These are phyloP conservation scores for Deilephila elpenor DNA, from an alignment of 2,888 invertebrate genomes.

Conservation along the genomic window DNA sequence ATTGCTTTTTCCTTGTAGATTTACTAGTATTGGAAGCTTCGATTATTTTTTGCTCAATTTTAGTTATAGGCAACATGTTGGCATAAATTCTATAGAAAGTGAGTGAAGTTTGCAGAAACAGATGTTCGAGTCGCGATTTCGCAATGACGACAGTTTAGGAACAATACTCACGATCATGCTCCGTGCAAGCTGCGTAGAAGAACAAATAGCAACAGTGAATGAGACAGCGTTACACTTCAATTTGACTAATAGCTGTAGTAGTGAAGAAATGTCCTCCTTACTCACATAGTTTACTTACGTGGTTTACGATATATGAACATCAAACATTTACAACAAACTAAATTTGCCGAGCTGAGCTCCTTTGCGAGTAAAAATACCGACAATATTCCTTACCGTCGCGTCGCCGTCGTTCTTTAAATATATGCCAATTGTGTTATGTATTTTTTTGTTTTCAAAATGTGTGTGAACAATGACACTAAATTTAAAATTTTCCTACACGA, in stretches of 20 bases:
- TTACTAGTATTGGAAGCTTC: neutral
- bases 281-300: slow-evolving; percentile 46
- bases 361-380: slow-evolving; percentile 1
- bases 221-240: slow-evolving; percentile 73
- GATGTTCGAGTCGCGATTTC: slow-evolving; percentile 42
- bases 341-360: slow-evolving; percentile 32
- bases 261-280: slow-evolving; percentile 55
- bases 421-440: slow-evolving; percentile 26
- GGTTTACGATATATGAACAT: slow-evolving; percentile 44
- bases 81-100: slow-evolving; percentile 44
- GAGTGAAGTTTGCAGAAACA: slow-evolving; percentile 44
- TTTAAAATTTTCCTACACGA: slow-evolving; percentile 8
- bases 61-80: slow-evolving; percentile 58
- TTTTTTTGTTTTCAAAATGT: neutral
- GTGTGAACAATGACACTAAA: slow-evolving; percentile 1
- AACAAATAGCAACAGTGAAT: slow-evolving; percentile 87
- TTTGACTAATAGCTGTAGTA: slow-evolving; percentile 62
- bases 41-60: neutral
- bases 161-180: slow-evolving; percentile 94
- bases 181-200: slow-evolving; percentile 92
- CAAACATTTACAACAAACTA: slow-evolving; percentile 37
- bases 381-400: slow-evolving; percentile 27
- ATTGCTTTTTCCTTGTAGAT: neutral
- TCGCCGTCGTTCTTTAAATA: slow-evolving; percentile 6
- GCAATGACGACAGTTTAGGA: slow-evolving; percentile 55